Evolutionary conservation across 1,140 invertebrate genomes (phyloP).

Genomic region (Platyura marginata): DNA sequence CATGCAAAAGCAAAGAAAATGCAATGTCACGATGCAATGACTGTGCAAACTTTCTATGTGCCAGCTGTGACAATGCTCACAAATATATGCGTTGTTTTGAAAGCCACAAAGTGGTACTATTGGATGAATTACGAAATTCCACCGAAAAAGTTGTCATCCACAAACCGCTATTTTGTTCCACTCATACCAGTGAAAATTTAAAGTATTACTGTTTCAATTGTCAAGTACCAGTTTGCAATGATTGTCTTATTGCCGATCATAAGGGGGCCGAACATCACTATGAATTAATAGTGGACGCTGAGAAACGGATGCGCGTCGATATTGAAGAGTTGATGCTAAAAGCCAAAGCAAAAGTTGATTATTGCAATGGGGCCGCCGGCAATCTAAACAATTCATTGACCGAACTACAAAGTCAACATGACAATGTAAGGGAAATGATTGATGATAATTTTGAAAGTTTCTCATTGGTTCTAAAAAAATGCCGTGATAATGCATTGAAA

Average conservation of each 20-base stretch:
- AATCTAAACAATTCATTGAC: conserved; percentile 59
- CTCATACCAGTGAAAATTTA: conserved; percentile 56
- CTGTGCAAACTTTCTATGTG: conserved; percentile 84
- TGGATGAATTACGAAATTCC: conserved; percentile 67
- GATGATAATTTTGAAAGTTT: conserved; percentile 70
- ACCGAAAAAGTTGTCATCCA: conserved; percentile 54
- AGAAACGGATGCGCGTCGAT: conserved; percentile 53
- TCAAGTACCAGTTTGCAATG: conserved; percentile 63
- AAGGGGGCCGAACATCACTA: conserved; percentile 58
- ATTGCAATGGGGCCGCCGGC: conserved; percentile 53
- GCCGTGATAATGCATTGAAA: conserved; percentile 50
- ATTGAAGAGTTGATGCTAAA: conserved; percentile 50
- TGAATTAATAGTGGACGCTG: conserved; percentile 54
- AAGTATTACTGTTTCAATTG: conserved; percentile 69
- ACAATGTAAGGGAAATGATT: conserved; percentile 68
- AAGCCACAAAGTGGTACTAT: conserved; percentile 71
- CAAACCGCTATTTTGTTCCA: conserved; percentile 61
- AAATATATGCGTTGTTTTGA: conserved; percentile 89
- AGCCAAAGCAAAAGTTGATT: conserved; percentile 47
- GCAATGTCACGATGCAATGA: conserved; percentile 83
- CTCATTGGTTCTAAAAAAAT: conserved; percentile 61
- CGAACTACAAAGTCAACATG: conserved; percentile 67
- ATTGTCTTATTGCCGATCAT: conserved; percentile 61
- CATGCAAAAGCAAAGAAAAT: conserved; percentile 73
- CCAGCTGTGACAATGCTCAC: conserved; percentile 84